These are phyloP conservation scores for Ciconia stormi DNA, from an alignment of 2,113 vertebrate genomes.

Conservation along the genomic window DNA sequence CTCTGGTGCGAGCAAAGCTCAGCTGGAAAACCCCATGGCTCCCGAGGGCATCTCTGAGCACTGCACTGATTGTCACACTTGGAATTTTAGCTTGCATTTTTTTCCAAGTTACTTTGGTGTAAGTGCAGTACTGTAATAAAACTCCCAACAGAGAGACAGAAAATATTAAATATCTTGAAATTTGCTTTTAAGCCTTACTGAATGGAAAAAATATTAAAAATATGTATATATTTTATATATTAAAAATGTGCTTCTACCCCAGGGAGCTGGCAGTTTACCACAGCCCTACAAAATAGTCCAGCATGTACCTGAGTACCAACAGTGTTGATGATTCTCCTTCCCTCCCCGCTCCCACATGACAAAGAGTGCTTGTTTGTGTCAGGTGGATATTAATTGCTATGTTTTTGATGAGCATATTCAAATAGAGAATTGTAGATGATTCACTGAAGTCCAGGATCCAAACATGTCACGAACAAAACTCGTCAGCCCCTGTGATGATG, in stretches of 20 bases:
- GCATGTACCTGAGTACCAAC: fast-evolving
- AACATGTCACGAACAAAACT: neutral
- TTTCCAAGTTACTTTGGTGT: neutral
- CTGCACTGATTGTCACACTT: neutral
- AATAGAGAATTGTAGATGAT: neutral
- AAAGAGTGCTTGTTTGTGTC: neutral
- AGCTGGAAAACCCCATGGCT: neutral
- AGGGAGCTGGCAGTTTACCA: neutral
- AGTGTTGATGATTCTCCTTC: neutral
- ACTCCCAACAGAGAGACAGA: neutral
- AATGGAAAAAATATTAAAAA: neutral
- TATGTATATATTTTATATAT: neutral
- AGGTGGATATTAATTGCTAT: neutral
- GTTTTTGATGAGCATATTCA: neutral
- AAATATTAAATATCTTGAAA: neutral
- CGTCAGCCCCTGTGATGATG: neutral
- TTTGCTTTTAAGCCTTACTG: neutral
- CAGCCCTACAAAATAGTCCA: neutral
- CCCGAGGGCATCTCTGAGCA: neutral
- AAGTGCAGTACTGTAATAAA: neutral
- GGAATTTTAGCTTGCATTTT: neutral
- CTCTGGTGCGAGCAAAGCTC: neutral
- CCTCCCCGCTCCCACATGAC: fast-evolving
- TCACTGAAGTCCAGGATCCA: neutral
- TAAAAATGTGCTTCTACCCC: neutral